Base-by-base conservation (phyloP, 2,113 vertebrate species). In the Pituophis catenifer region DNA sequence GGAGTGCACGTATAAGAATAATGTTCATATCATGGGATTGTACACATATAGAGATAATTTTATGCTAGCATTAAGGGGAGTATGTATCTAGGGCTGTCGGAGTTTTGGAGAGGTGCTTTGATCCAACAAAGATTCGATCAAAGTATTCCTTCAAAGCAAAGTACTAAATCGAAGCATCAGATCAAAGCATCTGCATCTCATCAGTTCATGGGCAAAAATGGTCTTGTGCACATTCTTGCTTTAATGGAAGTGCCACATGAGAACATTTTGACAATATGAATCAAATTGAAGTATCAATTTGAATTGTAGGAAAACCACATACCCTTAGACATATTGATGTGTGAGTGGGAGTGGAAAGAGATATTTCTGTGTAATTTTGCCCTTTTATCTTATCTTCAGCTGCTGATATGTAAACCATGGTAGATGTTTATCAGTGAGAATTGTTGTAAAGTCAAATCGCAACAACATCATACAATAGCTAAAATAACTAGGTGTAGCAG, bases 401-500 rank as follows among this genome's bases (percentile, higher is more conserved):
- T 86, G 53, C 70, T 57, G 33, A 91, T 86, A 85, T 54, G 55
- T 54, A 91, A 86, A 23, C 53, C 8, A 48, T n/a, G 38, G 54
- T 29, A 91, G 33, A 86, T 91, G 48, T 58, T 91, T 44, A 91
- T 26, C 7, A 59, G 8, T 58, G 24, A 86, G 33, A 91, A 55
- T 48, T 24, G 85, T 58, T 91, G 11, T 92, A 58, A 65, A 88
- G 21, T 38, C 57, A 21, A 54, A 44, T 62, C 33, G 29, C 50
- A 92, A 65, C 38, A 50, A 86, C 58, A 54, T 15, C 24, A 89
- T 88, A 54, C 38, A 54, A 26, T 89, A 52, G 21, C 13, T 29
- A 19, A 88, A 92, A 65, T 44, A 70, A 70, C 86, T 70, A 50
- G 94, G 89, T 23, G 48, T 89, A 81, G n/a, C 4, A 92, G 65